Evolutionary conservation across 2,888 invertebrate genomes (phyloP).

Genomic region (Chaitophorus viminalis): DNA sequence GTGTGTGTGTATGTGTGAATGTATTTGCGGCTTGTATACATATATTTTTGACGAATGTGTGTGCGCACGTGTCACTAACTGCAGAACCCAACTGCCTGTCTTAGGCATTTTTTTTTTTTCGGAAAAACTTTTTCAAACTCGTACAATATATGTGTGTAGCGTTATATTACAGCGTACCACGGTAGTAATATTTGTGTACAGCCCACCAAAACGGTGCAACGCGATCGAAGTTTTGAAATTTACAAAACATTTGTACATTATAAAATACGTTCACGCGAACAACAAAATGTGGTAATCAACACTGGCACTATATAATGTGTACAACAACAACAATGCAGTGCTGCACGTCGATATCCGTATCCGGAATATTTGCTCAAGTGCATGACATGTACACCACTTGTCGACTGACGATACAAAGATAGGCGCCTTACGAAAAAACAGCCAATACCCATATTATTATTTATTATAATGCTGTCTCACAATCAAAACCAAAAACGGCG

Average conservation of each 20-base stretch:
- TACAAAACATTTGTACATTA: too few relatives aligned
- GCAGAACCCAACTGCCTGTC: background rate
- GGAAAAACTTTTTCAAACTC: conserved; percentile 15
- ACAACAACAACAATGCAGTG: background rate
- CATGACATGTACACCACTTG: background rate
- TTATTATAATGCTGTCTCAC: background rate
- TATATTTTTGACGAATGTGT: too few relatives aligned
- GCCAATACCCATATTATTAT: too few relatives aligned
- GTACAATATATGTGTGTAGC: too few relatives aligned
- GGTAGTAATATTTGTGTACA: background rate
- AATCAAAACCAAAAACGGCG: background rate
- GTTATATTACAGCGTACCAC: background rate
- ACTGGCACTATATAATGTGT: background rate
- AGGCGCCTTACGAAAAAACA: background rate
- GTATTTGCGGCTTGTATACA: too few relatives aligned
- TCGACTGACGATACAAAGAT: conserved; percentile 23
- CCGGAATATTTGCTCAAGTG: conserved; percentile 37
- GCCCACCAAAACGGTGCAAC: background rate
- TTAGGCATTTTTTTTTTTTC: conserved; percentile 7
- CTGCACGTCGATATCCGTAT: conserved; percentile 5
- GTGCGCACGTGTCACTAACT: background rate
- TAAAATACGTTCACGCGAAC: too few relatives aligned
- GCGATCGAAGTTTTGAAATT: background rate
- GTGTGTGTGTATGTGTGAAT: background rate
- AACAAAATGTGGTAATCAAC: too few relatives aligned